Conservation (phyloP, 1,140 invertebrate genomes). For the Polypedilum vanderplanki region DNA sequence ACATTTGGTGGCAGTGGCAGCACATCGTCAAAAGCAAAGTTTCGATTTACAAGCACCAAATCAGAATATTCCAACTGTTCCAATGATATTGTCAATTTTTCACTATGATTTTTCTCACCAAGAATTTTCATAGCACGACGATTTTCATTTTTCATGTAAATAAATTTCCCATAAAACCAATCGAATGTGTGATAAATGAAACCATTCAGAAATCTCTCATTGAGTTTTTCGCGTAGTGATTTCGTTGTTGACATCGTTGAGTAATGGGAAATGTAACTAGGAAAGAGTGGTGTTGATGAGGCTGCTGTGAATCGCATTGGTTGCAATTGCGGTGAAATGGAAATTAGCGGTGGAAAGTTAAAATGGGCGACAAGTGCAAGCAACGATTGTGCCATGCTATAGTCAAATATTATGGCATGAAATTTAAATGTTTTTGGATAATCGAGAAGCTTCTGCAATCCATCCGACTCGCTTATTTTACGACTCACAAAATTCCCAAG, state of each 20-base stretch:
- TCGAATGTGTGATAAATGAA: conserved; percentile 24
- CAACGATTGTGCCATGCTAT: not conserved
- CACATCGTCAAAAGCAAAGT: conserved; percentile 21
- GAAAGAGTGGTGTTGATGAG: conserved; percentile 10
- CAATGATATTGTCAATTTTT: not conserved
- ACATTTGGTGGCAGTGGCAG: conserved; percentile 1
- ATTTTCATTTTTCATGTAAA: conserved; percentile 28
- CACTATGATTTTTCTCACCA: not conserved
- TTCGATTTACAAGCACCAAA: not conserved
- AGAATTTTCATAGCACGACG: not conserved
- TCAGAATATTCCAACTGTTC: conserved; percentile 12
- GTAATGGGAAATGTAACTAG: conserved; percentile 25
- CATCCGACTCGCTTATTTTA: not conserved
- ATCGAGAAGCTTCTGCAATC: not conserved
- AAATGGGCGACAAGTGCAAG: not conserved
- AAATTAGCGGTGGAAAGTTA: not conserved
- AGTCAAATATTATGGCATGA: conserved; percentile 9
- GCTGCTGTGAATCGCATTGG: not conserved
- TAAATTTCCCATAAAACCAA: not conserved
- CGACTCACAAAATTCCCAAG: not conserved
- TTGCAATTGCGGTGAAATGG: not conserved
- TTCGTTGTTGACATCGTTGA: not conserved
- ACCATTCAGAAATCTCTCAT: not conserved
- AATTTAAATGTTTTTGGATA: not conserved
- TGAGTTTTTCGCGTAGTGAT: not conserved